Conservation (phyloP, 2,113 vertebrate genomes). For the Sakesphorus luctuosus region DNA sequence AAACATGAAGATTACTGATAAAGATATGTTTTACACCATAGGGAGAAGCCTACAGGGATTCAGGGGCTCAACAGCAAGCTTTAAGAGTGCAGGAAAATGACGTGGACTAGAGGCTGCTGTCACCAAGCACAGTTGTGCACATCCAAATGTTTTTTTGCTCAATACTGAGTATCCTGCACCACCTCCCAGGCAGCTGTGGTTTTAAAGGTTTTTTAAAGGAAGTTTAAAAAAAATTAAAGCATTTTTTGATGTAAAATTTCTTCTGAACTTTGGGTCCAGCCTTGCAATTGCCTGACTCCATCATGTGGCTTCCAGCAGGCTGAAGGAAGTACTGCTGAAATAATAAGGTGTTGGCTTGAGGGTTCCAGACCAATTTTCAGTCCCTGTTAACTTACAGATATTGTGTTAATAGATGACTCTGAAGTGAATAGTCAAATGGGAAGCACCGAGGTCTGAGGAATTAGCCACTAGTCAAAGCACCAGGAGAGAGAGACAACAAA, state of each 20-base stretch:
- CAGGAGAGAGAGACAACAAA: background rate
- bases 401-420: background rate
- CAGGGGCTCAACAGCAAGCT: background rate
- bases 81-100: background rate
- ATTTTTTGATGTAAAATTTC: background rate
- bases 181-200: background rate
- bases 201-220: background rate
- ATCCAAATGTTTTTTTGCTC: background rate
- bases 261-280: background rate
- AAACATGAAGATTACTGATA: background rate
- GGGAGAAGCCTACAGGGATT: background rate
- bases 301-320: background rate
- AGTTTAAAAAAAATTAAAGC: too few relatives aligned
- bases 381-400: background rate
- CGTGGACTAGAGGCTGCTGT: background rate
- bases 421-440: conserved; percentile 1
- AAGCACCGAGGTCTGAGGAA: background rate
- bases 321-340: background rate
- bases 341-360: background rate
- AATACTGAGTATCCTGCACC: background rate
- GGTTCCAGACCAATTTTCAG: background rate
- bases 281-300: background rate
- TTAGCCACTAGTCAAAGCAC: conserved; percentile 46
- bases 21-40: background rate
- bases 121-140: background rate